Base-by-base conservation (phyloP, 2,888 invertebrate genomes). In the Drosophila silvestris region DNA sequence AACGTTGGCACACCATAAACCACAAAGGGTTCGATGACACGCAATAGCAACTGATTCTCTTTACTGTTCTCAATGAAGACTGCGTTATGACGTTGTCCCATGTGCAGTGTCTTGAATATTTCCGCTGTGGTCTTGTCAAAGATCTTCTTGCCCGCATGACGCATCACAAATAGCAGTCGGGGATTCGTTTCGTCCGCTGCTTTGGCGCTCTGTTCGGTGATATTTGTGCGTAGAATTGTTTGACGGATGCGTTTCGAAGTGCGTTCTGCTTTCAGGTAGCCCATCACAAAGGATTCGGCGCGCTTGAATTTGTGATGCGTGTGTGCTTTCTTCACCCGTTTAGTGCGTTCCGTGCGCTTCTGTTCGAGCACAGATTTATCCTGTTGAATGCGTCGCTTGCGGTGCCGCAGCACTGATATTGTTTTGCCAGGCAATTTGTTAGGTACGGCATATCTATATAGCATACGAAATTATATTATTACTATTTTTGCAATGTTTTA, bases 341-440 rank as follows among this genome's bases (percentile, higher is more conserved):
- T 91, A 33, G 90, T 81, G 59, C 92, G 92, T 30, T 91, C 87
- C 44, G 77, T 81, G 37, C 89, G 88, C 57, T 91, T 92, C 64
- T 93, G 93, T 37, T 91, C 91, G 14, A 92, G 63, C 0, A 91
- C 86, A 0, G 92, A 77, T 74, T 93, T 89, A 56, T 93, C 92
- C 68, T 93, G 92, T 1, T 89, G 83, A 57, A 93, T 92, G 32
- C 94, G 91, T 14, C 92, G 88, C 69, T 92, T 93, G 44, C 94
- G 93, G 68, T 93, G 94, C n/a, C 91, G 90, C 19, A 94, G 89
- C 44, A 94, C 91, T 7, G 93, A 92, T 0, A 94, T 91, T 59
- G 93, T 93, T 84, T 93, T 93, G 19, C 93, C 93, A 28, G 94
- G 94, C 52, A 94, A 73, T 83, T 94, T 94, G 71, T 94, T 94